Evolutionary conservation across 2,888 invertebrate genomes (phyloP).

Genomic region (Drosophila pseudotalamancana): DNA sequence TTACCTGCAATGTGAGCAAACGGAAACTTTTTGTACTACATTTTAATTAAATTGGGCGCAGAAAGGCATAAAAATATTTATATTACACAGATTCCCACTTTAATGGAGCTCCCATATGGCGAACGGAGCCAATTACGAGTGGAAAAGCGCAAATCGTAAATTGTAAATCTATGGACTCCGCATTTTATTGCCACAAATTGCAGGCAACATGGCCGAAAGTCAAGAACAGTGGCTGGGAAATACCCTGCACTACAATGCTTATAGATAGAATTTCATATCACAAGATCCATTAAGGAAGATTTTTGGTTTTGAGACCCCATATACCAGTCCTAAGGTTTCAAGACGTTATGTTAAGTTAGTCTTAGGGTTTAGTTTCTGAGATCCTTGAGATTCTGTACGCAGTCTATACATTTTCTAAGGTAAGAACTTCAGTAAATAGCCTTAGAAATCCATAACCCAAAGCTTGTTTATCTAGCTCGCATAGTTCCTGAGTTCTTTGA

Average conservation of each 20-base stretch:
- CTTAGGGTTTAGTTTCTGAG: no score
- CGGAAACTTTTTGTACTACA: conserved; percentile 1
- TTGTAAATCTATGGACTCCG: conserved; percentile 43
- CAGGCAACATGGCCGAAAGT: conserved; percentile 41
- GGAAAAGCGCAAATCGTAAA: conserved; percentile 62
- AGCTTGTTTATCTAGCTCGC: background rate
- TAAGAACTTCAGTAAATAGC: no score
- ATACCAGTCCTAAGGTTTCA: no score
- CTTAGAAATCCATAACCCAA: background rate
- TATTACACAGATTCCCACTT: conserved; percentile 29
- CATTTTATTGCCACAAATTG: conserved; percentile 57
- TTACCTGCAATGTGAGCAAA: conserved; percentile 62
- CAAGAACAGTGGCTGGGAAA: background rate
- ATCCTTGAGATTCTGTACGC: background rate
- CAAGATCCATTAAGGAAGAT: no score
- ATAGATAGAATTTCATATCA: no score
- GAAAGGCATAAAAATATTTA: conserved; percentile 24
- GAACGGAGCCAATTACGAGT: conserved; percentile 55
- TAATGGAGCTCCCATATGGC: conserved; percentile 47
- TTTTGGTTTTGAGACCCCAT: no score
- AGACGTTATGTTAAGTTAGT: no score
- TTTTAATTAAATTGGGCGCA: conserved; percentile 48
- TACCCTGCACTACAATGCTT: conserved; percentile 19
- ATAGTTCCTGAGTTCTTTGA: background rate
- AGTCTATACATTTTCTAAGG: no score